Conservation (phyloP, 2,113 vertebrate genomes). For the Carettochelys insculpta region DNA sequence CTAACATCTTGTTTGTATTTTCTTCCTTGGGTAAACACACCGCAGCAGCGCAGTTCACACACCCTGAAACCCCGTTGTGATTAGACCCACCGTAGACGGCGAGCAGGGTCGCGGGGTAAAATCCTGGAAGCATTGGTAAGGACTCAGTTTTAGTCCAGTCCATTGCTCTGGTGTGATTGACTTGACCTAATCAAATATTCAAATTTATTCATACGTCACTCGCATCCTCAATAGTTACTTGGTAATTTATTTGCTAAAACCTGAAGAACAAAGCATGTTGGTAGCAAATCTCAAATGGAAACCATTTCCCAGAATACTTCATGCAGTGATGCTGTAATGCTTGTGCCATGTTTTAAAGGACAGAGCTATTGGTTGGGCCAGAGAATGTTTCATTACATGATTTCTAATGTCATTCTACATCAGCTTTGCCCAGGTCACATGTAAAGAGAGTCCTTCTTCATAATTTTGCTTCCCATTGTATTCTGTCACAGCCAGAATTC, state of each 20-base stretch:
- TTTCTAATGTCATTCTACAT: background rate
- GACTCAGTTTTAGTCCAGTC: too few relatives aligned
- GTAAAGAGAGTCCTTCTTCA: background rate
- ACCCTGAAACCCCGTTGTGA: too few relatives aligned
- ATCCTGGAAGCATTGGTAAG: too few relatives aligned
- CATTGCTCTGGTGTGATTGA: too few relatives aligned
- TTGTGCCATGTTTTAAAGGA: constrained; percentile 8
- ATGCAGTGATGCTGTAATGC: background rate
- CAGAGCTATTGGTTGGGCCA: background rate
- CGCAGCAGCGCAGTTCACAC: too few relatives aligned
- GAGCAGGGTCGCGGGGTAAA: too few relatives aligned
- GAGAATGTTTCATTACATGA: background rate
- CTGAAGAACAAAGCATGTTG: background rate
- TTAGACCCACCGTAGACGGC: too few relatives aligned
- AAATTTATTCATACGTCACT: too few relatives aligned
- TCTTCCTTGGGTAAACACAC: too few relatives aligned
- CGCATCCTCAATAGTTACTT: too few relatives aligned
- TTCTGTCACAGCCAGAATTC: background rate
- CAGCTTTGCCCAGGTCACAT: background rate
- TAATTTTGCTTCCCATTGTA: background rate
- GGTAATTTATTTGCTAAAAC: background rate
- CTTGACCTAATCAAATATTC: too few relatives aligned
- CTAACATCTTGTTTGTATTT: too few relatives aligned
- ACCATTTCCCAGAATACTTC: background rate
- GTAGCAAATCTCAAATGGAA: constrained; percentile 3